Conservation (phyloP, 2,113 vertebrate species). For the Lasiurus cinereus region DNA sequence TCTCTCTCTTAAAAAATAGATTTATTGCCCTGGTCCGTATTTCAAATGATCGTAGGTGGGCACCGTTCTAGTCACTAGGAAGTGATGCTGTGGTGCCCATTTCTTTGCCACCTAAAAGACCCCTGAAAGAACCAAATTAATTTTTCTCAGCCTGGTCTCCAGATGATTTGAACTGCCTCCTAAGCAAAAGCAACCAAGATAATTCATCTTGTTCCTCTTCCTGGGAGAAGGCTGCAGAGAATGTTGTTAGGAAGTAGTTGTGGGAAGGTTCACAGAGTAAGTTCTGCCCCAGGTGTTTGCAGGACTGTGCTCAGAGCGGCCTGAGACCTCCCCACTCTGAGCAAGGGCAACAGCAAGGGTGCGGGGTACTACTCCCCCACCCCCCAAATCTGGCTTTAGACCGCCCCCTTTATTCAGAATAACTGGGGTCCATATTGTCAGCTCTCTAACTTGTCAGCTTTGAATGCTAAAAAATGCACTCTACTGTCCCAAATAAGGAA, state of each 20-base stretch:
- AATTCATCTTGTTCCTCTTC: conserved; percentile 52
- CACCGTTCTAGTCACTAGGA: neutral
- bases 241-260: neutral
- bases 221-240: neutral
- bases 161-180: conserved; percentile 52
- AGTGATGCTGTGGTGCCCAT: neutral
- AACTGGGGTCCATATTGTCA: conserved; percentile 15
- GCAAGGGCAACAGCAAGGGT: conserved; percentile 35
- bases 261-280: neutral
- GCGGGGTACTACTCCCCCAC: neutral
- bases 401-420: conserved; percentile 45
- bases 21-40: neutral
- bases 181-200: conserved; percentile 33
- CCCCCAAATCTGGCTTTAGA: conserved; percentile 13
- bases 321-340: neutral
- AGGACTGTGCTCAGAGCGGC: neutral
- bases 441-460: conserved; percentile 60
- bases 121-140: neutral
- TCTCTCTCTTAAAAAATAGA: neutral
- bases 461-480: conserved; percentile 40
- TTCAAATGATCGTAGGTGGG: neutral
- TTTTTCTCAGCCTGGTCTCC: neutral
- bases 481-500: conserved; percentile 50
- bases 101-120: neutral
- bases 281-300: neutral